Evolutionary conservation across 1,140 invertebrate genomes (phyloP).

Genomic region (Caerostris darwini): DNA sequence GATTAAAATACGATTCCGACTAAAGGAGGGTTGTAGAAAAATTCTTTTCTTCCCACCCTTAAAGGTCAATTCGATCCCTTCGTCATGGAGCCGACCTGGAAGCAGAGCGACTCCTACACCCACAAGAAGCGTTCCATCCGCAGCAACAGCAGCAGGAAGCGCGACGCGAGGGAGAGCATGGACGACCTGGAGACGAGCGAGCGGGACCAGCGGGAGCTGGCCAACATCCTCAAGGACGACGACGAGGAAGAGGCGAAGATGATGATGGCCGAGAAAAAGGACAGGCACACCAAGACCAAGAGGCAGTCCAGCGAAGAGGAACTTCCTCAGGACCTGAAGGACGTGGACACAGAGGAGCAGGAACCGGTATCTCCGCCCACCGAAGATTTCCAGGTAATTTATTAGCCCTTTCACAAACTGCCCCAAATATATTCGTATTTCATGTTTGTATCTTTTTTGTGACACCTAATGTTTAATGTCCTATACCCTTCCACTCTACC

Average conservation of each 20-base stretch:
- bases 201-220: conserved; percentile 20
- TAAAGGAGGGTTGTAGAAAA: no score
- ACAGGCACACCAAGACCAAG: conserved; percentile 59
- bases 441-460: not conserved
- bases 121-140: not conserved
- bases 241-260: conserved; percentile 32
- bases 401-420: not conserved
- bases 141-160: conserved; percentile 38
- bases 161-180: not conserved
- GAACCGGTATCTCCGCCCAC: not conserved
- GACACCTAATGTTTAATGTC: not conserved
- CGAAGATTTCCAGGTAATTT: conserved; percentile 51
- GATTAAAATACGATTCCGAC: no score
- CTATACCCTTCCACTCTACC: no score
- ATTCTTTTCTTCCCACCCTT: no score
- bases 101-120: conserved; percentile 49
- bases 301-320: conserved; percentile 28
- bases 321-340: not conserved
- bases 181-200: not conserved
- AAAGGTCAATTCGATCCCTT: conserved; percentile 18
- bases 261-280: not conserved
- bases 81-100: conserved; percentile 63
- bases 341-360: not conserved
- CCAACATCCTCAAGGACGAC: conserved; percentile 67
- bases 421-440: not conserved